Evolutionary conservation across 2,888 invertebrate genomes (phyloP).

Genomic region (Scelioninae gen. 2): DNA sequence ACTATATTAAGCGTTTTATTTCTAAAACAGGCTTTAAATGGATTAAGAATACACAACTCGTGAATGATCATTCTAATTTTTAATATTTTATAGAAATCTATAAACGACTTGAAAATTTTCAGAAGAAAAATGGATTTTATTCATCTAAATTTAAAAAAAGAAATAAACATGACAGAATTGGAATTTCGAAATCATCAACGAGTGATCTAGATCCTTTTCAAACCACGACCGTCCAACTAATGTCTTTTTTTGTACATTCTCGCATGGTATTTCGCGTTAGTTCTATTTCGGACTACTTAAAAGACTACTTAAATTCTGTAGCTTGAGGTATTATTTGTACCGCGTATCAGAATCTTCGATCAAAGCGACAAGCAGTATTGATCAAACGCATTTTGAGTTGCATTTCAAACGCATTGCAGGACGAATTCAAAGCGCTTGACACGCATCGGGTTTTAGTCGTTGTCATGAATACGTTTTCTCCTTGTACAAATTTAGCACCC

Average conservation of each 20-base stretch:
- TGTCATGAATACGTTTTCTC: constrained; percentile 5
- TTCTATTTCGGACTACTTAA: constrained; percentile 11
- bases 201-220: constrained; percentile 21
- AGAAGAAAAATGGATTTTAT: too few species aligned
- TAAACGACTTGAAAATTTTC: too few species aligned
- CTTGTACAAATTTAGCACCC: constrained; percentile 13
- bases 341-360: constrained; percentile 42
- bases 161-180: too few species aligned
- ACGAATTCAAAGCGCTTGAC: constrained; percentile 20
- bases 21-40: too few species aligned
- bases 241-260: constrained; percentile 40
- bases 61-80: too few species aligned
- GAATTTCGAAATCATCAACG: constrained; percentile 16
- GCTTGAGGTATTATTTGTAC: constrained; percentile 21
- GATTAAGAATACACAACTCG: too few species aligned
- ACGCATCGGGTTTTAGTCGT: constrained; percentile 22
- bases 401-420: neutral
- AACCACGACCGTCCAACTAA: constrained; percentile 52
- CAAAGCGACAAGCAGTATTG: constrained; percentile 40
- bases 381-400: constrained; percentile 39
- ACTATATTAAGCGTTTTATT: too few species aligned
- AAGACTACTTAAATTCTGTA: constrained; percentile 9
- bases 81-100: too few species aligned
- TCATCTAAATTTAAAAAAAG: too few species aligned
- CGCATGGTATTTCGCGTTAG: constrained; percentile 29